These are phyloP conservation scores for Eidolon dupreanum DNA, from an alignment of 2,797 vertebrate species.

Conservation along the genomic window DNA sequence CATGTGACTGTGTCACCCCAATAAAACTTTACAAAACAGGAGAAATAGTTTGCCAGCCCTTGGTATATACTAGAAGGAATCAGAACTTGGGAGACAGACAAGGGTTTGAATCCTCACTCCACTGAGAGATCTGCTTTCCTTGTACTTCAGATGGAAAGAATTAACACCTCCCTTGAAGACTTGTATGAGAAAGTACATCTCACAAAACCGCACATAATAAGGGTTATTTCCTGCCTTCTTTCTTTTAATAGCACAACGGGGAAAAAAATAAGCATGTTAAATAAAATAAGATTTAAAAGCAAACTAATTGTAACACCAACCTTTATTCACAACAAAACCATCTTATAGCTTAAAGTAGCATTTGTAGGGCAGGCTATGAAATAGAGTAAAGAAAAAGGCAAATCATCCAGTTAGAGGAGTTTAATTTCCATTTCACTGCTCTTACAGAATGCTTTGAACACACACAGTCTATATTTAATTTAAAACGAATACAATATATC, in stretches of 20 bases:
- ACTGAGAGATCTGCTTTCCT: not conserved
- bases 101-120: not conserved
- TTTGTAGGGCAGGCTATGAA: not conserved
- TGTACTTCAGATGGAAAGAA: not conserved
- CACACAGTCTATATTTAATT: not conserved
- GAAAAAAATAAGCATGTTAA: not conserved
- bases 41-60: not conserved
- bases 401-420: not conserved
- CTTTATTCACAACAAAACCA: not conserved
- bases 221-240: not conserved
- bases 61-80: not conserved
- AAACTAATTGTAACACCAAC: not conserved
- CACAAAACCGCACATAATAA: not conserved
- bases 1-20: rapidly evolving
- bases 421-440: not conserved
- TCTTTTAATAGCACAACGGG: not conserved
- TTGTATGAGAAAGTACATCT: not conserved
- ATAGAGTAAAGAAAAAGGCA: not conserved
- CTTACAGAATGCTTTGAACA: not conserved
- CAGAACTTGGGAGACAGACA: not conserved
- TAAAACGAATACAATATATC: not conserved
- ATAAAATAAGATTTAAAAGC: constrained; percentile 21
- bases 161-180: not conserved
- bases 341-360: not conserved
- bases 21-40: not conserved